Conservation (phyloP, 2,888 invertebrate genomes). For the Crossocerus cetratus region DNA sequence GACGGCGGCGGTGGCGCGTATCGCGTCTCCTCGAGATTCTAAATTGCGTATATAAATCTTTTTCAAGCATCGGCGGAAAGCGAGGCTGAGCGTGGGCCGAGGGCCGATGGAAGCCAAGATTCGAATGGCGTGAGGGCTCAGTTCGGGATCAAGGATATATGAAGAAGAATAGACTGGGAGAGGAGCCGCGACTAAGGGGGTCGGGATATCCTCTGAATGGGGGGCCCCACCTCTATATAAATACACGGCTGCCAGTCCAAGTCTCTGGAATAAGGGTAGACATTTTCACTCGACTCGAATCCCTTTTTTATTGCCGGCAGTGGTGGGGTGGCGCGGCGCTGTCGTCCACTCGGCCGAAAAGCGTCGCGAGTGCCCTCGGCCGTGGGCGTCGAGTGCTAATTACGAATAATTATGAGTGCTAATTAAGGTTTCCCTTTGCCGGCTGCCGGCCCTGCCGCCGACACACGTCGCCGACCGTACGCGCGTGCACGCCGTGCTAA, state of each 20-base stretch:
- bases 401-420: constrained; percentile 69
- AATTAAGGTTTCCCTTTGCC: constrained; percentile 64
- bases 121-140: constrained; percentile 40
- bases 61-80: constrained; percentile 9
- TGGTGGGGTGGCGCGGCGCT: constrained; percentile 5
- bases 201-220: constrained; percentile 29
- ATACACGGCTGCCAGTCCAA: constrained; percentile 31
- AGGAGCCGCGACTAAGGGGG: constrained; percentile 33
- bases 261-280: constrained; percentile 35
- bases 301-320: constrained; percentile 27
- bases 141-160: constrained; percentile 50
- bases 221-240: constrained; percentile 21
- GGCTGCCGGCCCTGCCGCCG: constrained; percentile 30
- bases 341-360: constrained; percentile 23
- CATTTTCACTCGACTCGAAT: constrained; percentile 39
- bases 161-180: constrained; percentile 53
- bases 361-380: constrained; percentile 49
- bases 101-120: constrained; percentile 29
- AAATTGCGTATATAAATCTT: constrained; percentile 47
- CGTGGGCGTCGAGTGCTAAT: constrained; percentile 61
- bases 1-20: not conserved
- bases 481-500: constrained; percentile 42
- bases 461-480: constrained; percentile 37
- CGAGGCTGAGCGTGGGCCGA: constrained; percentile 31
- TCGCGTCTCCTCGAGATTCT: constrained; percentile 7